Evolutionary conservation across 2,797 vertebrate genomes (phyloP).

Genomic region (Passerculus sandwichensis): DNA sequence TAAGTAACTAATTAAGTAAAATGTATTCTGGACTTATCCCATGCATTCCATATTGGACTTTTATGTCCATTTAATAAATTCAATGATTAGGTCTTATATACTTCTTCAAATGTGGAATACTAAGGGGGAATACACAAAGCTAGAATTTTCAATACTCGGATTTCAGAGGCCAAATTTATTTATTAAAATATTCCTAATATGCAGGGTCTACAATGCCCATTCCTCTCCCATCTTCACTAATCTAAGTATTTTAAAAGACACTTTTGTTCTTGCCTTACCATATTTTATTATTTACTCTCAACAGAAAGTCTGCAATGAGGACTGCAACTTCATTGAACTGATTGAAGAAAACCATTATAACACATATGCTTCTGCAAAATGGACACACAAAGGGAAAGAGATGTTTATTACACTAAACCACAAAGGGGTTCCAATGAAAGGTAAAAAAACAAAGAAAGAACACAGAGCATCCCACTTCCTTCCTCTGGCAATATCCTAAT

Average conservation of each 20-base stretch:
- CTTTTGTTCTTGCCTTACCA: not conserved
- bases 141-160: not conserved
- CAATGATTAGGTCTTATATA: not conserved
- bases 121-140: not conserved
- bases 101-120: not conserved
- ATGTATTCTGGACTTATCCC: not conserved
- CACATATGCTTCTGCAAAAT: conserved; percentile 94
- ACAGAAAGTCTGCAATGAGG: conserved; percentile 95
- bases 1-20: not conserved
- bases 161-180: not conserved
- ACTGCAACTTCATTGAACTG: conserved; percentile 97
- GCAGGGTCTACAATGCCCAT: not conserved
- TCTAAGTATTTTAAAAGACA: not conserved
- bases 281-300: conserved; percentile 45
- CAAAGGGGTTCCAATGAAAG: conserved; percentile 89
- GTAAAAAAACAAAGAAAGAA: conserved; percentile 94
- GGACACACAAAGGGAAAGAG: conserved; percentile 89
- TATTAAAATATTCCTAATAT: not conserved
- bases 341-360: conserved; percentile 98
- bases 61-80: not conserved
- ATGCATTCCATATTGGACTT: not conserved
- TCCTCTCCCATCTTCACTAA: not conserved
- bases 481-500: conserved; percentile 86
- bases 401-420: conserved; percentile 97
- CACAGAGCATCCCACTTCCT: conserved; percentile 93